A percentile compares a stretch with the other conserved stretches of the same genome.
These are phyloP conservation scores for Lysandra bellargus DNA, from an alignment of 2,888 invertebrate species.

Conservation along the genomic window DNA sequence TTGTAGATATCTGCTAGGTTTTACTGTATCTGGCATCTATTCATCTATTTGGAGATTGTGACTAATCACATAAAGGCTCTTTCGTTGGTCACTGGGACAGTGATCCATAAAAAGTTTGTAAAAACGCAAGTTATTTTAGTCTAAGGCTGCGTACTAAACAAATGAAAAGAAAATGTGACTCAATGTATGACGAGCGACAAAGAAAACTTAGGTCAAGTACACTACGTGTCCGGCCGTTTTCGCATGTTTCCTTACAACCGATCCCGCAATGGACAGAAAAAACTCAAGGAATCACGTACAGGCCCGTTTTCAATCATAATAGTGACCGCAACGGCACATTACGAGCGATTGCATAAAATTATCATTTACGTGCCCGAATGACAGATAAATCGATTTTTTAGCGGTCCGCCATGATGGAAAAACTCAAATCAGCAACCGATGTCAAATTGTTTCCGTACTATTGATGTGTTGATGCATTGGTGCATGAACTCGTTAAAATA, in stretches of 20 bases:
- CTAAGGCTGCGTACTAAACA: background rate
- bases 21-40: constrained; percentile 13
- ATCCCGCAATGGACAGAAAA: constrained; percentile 61
- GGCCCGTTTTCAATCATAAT: constrained; percentile 60
- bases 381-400: constrained; percentile 61
- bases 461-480: constrained; percentile 12
- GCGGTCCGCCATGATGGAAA: constrained; percentile 42
- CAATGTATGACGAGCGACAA: background rate
- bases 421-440: constrained; percentile 34
- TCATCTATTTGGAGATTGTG: constrained; percentile 20
- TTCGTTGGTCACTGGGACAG: background rate
- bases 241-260: constrained; percentile 63
- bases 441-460: constrained; percentile 21
- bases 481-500: background rate
- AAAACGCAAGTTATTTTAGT: background rate
- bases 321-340: constrained; percentile 74
- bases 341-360: constrained; percentile 73
- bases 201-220: constrained; percentile 25
- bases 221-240: constrained; percentile 46
- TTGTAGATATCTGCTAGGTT: constrained; percentile 25
- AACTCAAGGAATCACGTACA: constrained; percentile 72
- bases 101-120: background rate
- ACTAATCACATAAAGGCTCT: constrained; percentile 17
- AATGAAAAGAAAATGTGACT: background rate
- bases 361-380: constrained; percentile 71